A percentile compares a stretch with the other conserved stretches of the same genome.
Evolutionary conservation across 2,888 invertebrate species (phyloP).

Genomic region (Baronia brevicornis): DNA sequence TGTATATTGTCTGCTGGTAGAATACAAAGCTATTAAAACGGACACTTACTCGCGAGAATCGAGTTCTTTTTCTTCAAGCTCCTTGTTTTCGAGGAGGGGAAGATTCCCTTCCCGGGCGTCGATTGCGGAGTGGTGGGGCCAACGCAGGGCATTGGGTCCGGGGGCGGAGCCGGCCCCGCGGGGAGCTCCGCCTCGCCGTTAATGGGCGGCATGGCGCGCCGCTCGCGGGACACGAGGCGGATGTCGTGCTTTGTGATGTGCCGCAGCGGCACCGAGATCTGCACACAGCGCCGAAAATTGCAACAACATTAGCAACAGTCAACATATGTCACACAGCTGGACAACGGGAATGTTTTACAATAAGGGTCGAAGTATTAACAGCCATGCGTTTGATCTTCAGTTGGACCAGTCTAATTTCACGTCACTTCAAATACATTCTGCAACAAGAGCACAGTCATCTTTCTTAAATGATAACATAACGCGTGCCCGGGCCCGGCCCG

Average conservation of each 20-base stretch:
- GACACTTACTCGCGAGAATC: conserved; percentile 80
- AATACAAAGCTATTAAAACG: too few species aligned
- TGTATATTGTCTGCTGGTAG: too few species aligned
- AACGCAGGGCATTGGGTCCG: conserved; percentile 10
- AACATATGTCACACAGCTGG: conserved; percentile 1
- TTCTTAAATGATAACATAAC: too few species aligned
- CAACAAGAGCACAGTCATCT: too few species aligned
- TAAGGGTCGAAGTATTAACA: too few species aligned
- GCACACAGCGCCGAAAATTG: conserved; percentile 21
- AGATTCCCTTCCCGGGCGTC: conserved; percentile 64
- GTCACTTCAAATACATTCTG: too few species aligned
- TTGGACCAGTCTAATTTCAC: too few species aligned
- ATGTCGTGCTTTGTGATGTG: conserved; percentile 60
- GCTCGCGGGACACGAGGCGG: conserved; percentile 40
- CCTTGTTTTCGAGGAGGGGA: conserved; percentile 74
- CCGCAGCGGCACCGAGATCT: conserved; percentile 50
- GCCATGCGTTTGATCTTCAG: too few species aligned
- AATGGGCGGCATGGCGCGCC: conserved; percentile 43
- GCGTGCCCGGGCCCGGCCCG: too few species aligned
- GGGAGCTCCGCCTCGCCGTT: conserved; percentile 31
- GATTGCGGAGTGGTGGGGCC: conserved; percentile 28
- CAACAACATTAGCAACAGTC: neutral
- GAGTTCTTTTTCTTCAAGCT: conserved; percentile 84
- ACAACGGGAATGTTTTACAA: too few species aligned
- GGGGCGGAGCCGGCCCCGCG: conserved; percentile 13